A percentile compares a stretch with the other conserved stretches of the same genome.
These are phyloP conservation scores for Microplitis manilae DNA, from an alignment of 2,888 invertebrate genomes.

Conservation along the genomic window DNA sequence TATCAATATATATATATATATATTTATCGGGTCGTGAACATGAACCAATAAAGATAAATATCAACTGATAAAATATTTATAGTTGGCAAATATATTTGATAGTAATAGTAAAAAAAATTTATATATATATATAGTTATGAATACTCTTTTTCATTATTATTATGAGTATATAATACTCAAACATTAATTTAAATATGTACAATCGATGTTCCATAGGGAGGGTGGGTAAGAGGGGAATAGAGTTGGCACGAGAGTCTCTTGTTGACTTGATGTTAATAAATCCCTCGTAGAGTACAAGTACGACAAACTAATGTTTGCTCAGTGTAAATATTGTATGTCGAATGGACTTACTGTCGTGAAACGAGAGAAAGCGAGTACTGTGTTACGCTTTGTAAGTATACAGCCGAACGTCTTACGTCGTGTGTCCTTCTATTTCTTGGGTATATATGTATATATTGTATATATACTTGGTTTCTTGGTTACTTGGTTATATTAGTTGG, in stretches of 20 bases:
- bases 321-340: constrained; percentile 35
- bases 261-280: constrained; percentile 44
- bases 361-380: constrained; percentile 28
- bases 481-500: not conserved
- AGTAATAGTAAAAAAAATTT: no score
- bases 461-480: not conserved
- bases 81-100: constrained; percentile 9
- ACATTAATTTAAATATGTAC: constrained; percentile 19
- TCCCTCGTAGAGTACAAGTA: constrained; percentile 22
- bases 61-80: constrained; percentile 16
- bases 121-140: no score
- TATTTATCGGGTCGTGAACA: not conserved
- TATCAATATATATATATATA: not conserved
- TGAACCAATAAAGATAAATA: not conserved
- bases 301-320: constrained; percentile 34
- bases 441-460: not conserved
- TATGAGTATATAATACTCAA: not conserved
- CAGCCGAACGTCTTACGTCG: constrained; percentile 4
- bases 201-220: not conserved
- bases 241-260: constrained; percentile 21
- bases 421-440: not conserved
- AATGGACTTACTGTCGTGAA: constrained; percentile 21
- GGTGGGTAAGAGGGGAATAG: not conserved
- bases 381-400: constrained; percentile 31
- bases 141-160: no score